phyloP scores from a whole-genome alignment of 2,113 vertebrate genomes.

The Nesospiza acunhae region DNA sequence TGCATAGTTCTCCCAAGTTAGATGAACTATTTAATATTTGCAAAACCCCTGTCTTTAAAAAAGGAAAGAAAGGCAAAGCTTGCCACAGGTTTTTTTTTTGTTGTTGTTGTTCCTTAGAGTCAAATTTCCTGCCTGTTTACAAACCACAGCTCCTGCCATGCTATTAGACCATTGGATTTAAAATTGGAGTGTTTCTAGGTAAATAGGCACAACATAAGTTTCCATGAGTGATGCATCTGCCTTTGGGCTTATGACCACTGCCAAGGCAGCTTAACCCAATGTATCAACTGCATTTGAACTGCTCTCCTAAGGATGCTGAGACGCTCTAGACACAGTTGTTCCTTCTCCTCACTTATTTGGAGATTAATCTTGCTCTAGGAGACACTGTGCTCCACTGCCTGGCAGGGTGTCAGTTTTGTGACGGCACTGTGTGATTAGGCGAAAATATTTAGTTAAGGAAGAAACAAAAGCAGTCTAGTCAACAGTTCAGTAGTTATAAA shows the following conservation, averaged over 20 bases:
- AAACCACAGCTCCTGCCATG: not conserved
- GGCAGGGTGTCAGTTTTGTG: not conserved
- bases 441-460: not conserved
- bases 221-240: not conserved
- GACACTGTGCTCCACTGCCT: not conserved
- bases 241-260: not conserved
- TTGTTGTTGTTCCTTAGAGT: not conserved
- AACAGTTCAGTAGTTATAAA: not conserved
- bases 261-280: not conserved
- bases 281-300: not conserved
- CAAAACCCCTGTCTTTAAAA: not conserved
- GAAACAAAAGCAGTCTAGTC: not conserved
- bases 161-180: not conserved
- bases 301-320: not conserved
- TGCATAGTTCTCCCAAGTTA: not conserved
- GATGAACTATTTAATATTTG: not conserved
- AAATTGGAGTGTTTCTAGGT: not conserved
- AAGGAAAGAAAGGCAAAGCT: not conserved
- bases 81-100: not conserved
- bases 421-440: not conserved
- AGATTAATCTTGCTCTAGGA: slow-evolving; percentile 19
- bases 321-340: not conserved
- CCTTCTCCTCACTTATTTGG: not conserved
- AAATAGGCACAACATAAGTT: not conserved
- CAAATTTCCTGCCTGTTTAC: not conserved